Conservation (phyloP, 2,888 invertebrate genomes). For the Harpalus rufipes region DNA sequence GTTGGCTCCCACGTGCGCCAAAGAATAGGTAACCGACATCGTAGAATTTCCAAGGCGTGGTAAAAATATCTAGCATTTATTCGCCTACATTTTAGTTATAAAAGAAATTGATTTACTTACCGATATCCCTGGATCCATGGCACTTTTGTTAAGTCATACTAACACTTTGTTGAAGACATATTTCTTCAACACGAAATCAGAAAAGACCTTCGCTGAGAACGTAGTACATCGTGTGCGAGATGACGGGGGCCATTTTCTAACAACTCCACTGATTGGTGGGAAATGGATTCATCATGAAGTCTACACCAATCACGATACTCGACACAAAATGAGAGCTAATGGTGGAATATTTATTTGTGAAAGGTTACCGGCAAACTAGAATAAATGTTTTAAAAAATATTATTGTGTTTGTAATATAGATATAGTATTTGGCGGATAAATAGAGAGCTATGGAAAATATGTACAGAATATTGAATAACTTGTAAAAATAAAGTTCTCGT, state of each 20-base stretch:
- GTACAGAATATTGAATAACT: neutral
- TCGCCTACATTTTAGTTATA: conserved; percentile 1
- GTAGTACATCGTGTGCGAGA: conserved; percentile 64
- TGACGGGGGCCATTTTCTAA: conserved; percentile 65
- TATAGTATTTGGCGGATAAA: neutral
- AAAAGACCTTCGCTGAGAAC: conserved; percentile 62
- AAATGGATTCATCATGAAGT: conserved; percentile 47
- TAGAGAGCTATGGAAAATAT: neutral
- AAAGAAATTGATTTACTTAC: conserved; percentile 45
- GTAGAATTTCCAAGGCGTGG: conserved; percentile 61
- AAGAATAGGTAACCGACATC: conserved; percentile 51
- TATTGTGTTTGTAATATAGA: neutral
- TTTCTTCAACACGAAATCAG: conserved; percentile 64
- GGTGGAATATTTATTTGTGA: conserved; percentile 61
- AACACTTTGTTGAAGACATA: conserved; percentile 66
- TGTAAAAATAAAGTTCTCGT: neutral
- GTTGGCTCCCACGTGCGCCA: conserved; percentile 67
- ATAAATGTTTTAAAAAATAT: conserved; percentile 50
- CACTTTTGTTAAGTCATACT: conserved; percentile 67
- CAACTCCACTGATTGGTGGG: conserved; percentile 42
- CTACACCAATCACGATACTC: conserved; percentile 26
- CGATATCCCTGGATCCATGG: conserved; percentile 67
- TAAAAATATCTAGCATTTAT: conserved; percentile 21
- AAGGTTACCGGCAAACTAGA: conserved; percentile 66
- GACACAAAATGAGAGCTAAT: conserved; percentile 36